Evolutionary conservation across 1,140 invertebrate species (phyloP).

Genomic region (Melanaphis sacchari): DNA sequence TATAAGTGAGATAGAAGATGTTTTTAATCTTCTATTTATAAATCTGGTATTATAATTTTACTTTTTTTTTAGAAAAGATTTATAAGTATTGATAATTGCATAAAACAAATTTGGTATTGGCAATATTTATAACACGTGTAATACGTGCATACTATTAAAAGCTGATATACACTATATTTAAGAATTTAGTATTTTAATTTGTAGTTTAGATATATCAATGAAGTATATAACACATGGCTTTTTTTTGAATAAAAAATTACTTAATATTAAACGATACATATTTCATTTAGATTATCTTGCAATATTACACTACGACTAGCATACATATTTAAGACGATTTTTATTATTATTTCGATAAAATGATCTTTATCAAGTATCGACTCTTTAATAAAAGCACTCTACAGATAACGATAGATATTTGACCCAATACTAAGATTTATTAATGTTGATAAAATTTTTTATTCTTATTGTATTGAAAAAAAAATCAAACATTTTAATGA

Average conservation of each 20-base stretch:
- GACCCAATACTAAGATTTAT: neutral
- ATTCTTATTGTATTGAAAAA: neutral
- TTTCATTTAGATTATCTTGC: neutral
- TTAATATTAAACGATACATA: too few relatives aligned
- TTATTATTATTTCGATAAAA: too few relatives aligned
- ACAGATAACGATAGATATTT: neutral
- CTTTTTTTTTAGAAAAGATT: neutral
- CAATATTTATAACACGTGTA: too few relatives aligned
- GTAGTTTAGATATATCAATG: neutral
- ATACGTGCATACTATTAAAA: too few relatives aligned
- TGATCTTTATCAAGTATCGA: neutral
- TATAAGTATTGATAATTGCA: too few relatives aligned
- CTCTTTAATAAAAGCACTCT: neutral
- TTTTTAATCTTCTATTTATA: neutral
- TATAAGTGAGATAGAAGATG: neutral
- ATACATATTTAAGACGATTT: neutral
- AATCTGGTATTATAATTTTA: neutral
- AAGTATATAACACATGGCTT: too few relatives aligned
- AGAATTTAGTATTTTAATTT: neutral
- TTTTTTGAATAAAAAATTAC: neutral
- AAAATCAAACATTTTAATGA: neutral
- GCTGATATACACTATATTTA: too few relatives aligned
- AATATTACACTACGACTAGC: neutral
- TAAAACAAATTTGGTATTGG: too few relatives aligned
- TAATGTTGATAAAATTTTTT: too few relatives aligned